Conservation (phyloP, 2,888 invertebrate species). For the Torymus auratus region DNA sequence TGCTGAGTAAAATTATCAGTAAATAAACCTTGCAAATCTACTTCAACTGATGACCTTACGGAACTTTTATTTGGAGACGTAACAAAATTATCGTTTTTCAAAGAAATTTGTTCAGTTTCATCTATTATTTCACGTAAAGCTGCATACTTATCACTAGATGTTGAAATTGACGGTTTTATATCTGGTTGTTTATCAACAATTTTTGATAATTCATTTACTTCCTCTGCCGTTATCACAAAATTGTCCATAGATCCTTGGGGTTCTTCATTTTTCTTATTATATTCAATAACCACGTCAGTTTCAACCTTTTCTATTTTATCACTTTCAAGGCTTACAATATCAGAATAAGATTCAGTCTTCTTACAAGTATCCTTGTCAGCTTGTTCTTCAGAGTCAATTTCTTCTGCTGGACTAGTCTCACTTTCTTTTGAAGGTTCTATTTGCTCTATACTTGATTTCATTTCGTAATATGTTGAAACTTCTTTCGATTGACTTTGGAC, state of each 20-base stretch:
- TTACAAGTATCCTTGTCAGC: conserved; percentile 56
- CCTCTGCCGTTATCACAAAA: conserved; percentile 58
- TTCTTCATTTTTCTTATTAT: conserved; percentile 55
- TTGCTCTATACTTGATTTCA: conserved; percentile 58
- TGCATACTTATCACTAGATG: conserved; percentile 86
- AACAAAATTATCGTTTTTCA: conserved; percentile 55
- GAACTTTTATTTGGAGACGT: conserved; percentile 57
- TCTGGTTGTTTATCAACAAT: conserved; percentile 73
- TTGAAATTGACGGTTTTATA: conserved; percentile 77
- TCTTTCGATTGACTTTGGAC: conserved; percentile 61
- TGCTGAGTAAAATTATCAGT: conserved; percentile 64
- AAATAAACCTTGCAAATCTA: conserved; percentile 71
- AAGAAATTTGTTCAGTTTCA: conserved; percentile 64
- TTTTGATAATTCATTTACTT: conserved; percentile 58
- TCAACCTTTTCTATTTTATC: conserved; percentile 53
- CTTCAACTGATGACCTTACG: conserved; percentile 64
- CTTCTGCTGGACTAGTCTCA: conserved; percentile 58
- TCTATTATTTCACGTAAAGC: conserved; percentile 86
- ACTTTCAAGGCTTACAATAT: conserved; percentile 33
- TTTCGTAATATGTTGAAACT: conserved; percentile 51
- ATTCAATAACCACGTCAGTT: conserved; percentile 60
- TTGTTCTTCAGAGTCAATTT: conserved; percentile 61
- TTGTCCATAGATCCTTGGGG: conserved; percentile 60
- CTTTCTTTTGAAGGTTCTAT: conserved; percentile 57
- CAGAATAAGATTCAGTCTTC: conserved; percentile 50